Percentiles rank a stretch among this genome's conserved stretches.
Evolutionary conservation across 2,888 invertebrate genomes (phyloP).

Genomic region (Yponomeuta sedellus): DNA sequence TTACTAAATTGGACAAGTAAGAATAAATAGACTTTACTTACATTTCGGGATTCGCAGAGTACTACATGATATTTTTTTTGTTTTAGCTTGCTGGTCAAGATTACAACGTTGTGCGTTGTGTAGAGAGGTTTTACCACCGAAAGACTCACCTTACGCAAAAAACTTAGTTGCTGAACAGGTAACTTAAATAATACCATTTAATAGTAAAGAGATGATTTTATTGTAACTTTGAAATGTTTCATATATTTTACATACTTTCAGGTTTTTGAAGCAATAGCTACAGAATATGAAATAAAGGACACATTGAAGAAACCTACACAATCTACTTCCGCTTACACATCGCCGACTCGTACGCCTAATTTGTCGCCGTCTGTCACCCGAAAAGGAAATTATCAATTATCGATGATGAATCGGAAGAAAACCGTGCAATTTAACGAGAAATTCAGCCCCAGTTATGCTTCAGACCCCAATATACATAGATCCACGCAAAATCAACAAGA

Average conservation of each 20-base stretch:
- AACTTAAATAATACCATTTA: slow-evolving; percentile 4
- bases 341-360: slow-evolving; percentile 50
- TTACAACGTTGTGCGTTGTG: slow-evolving; percentile 61
- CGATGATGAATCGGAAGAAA: slow-evolving; percentile 51
- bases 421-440: slow-evolving; percentile 46
- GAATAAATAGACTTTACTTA: no score
- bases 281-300: slow-evolving; percentile 60
- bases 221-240: not conserved
- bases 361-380: slow-evolving; percentile 47
- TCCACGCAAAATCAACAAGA: slow-evolving; percentile 28
- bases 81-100: slow-evolving; percentile 57
- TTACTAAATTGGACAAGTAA: no score
- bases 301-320: slow-evolving; percentile 37
- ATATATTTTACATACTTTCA: slow-evolving; percentile 23
- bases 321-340: slow-evolving; percentile 44
- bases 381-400: slow-evolving; percentile 56
- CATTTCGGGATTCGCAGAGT: not conserved
- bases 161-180: slow-evolving; percentile 68
- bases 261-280: slow-evolving; percentile 69
- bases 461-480: slow-evolving; percentile 58
- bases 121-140: slow-evolving; percentile 51
- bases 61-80: slow-evolving; percentile 1
- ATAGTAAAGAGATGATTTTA: not conserved
- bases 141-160: slow-evolving; percentile 57
- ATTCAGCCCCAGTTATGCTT: slow-evolving; percentile 43